phyloP scores from a whole-genome alignment of 1,140 invertebrate species.

The Aphelenchoides fujianensis region DNA sequence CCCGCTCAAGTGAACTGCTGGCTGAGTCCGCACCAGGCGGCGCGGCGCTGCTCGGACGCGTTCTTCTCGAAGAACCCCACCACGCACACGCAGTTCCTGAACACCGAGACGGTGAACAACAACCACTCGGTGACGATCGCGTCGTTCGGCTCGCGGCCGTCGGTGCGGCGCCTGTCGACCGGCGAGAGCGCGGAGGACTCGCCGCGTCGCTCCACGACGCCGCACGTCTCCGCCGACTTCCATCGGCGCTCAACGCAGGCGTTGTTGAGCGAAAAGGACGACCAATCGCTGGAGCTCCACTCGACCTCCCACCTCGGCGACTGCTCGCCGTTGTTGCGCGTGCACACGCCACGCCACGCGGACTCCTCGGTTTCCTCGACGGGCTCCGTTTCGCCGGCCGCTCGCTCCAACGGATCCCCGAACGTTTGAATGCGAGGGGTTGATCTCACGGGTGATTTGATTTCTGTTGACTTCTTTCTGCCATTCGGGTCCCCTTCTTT shows the following conservation, averaged over 20 bases:
- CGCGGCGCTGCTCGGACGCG: slow-evolving; percentile 27
- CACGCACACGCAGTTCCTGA: slow-evolving; percentile 7
- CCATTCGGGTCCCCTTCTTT: background rate
- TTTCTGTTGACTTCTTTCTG: background rate
- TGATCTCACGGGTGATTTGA: background rate
- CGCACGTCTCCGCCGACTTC: background rate
- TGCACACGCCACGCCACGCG: background rate
- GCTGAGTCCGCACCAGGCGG: slow-evolving; percentile 17
- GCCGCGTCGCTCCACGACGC: background rate
- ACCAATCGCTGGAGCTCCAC: background rate
- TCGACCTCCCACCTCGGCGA: background rate
- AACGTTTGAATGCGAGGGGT: background rate
- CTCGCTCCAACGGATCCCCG: background rate
- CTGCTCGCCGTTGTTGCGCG: background rate
- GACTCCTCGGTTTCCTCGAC: slow-evolving; percentile 9
- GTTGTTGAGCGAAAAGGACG: background rate
- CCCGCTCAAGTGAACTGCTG: slow-evolving; percentile 34
- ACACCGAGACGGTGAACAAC: slow-evolving; percentile 29
- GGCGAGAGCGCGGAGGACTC: background rate
- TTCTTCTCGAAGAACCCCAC: slow-evolving; percentile 20
- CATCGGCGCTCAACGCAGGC: slow-evolving; percentile 17
- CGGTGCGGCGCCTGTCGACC: slow-evolving; percentile 18
- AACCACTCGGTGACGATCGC: slow-evolving; percentile 37
- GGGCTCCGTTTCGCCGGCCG: background rate
- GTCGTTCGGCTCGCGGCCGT: slow-evolving; percentile 23